phyloP scores from a whole-genome alignment of 1,140 invertebrate species.

The Apis laboriosa region DNA sequence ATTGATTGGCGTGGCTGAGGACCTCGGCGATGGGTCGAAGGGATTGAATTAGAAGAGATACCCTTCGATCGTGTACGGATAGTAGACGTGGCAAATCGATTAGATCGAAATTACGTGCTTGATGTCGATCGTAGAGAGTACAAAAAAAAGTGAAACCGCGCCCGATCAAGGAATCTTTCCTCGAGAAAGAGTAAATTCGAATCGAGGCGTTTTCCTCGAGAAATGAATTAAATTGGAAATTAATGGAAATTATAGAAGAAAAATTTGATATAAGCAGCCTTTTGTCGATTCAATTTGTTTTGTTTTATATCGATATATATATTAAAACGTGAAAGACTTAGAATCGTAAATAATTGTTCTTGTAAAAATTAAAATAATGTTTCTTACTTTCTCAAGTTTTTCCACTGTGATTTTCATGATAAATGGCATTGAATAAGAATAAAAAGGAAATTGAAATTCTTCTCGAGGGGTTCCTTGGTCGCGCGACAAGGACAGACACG shows the following conservation, averaged over 20 bases:
- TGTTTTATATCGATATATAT: too few relatives aligned
- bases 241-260: too few relatives aligned
- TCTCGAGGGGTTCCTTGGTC: background rate
- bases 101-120: conserved; percentile 58
- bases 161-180: conserved; percentile 31
- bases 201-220: too few relatives aligned
- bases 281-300: too few relatives aligned
- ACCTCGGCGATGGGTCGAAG: background rate
- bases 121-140: conserved; percentile 64
- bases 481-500: conserved; percentile 9
- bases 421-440: too few relatives aligned
- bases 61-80: conserved; percentile 16
- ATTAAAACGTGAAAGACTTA: too few relatives aligned
- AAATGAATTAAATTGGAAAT: too few relatives aligned
- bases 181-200: background rate
- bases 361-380: too few relatives aligned
- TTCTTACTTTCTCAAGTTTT: background rate
- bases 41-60: too few relatives aligned
- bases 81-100: conserved; percentile 37
- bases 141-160: conserved; percentile 53
- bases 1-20: conserved; percentile 1
- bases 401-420: background rate
- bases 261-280: too few relatives aligned
- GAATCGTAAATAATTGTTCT: too few relatives aligned
- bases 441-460: too few relatives aligned